Evolutionary conservation across 2,113 vertebrate species (phyloP), one percentile per base, ranked within the genome.

Genomic region (Rattus norvegicus): DNA sequence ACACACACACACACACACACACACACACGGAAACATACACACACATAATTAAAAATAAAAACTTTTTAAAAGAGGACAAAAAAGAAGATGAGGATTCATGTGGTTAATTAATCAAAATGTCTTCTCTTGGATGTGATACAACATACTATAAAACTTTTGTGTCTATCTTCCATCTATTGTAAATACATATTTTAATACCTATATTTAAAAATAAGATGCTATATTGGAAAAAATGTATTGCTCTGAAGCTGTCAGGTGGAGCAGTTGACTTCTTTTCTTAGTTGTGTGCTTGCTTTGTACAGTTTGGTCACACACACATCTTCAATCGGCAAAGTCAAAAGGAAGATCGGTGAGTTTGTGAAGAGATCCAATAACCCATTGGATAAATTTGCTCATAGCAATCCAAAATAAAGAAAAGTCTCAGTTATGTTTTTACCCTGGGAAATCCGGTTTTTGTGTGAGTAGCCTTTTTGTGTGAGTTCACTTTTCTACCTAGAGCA

Each of bases 351-450:
- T n/a, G 22, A 77, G 20, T 67, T 86, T 94, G 88, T 86, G 19
- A 67, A 75, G 36, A 69, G 33, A 67, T 22, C 36, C 59, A 81
- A 54, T 43, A 85, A 43, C 61, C 61, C 7, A 89, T 81, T 76
- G 91, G 52, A 56, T 89, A 30, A 91, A 43, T 49, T 90, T 92
- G 69, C 72, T 85, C 59, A 96, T 7, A 81, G 20, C 7, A 63
- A 49, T 39, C 19, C 33, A 67, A 95, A 94, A n/a, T 86, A 3
- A 67, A 67, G 65, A 67, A 30, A 28, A 3, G 3, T 88, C 43
- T 93, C 85, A 93, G 61, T 49, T 90, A 79, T 61, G 17, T 4
- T 59, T 90, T 93, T 84, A 95, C 92, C n/a, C 90, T 88, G 69
- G 11, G 61, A 95, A 91, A 80, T 3, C 47, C 73, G 30, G 5